phyloP scores from a whole-genome alignment of 2,888 invertebrate species.

The Hanleya hanleyi region DNA sequence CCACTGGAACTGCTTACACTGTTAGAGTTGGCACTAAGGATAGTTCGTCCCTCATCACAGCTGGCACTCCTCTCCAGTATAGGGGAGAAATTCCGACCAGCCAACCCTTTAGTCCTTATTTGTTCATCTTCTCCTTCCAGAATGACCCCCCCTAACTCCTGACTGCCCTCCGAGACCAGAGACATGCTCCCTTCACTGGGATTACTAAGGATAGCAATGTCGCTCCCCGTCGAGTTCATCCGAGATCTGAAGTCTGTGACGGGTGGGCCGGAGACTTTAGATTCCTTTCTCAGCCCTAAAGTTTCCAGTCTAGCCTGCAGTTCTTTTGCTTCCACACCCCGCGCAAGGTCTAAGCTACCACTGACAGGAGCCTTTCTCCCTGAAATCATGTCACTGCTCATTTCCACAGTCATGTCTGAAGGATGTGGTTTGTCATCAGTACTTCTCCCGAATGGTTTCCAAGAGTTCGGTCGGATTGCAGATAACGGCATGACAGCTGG shows the following conservation, averaged over 20 bases:
- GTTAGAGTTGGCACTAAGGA: neutral
- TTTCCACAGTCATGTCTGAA: neutral
- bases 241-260: neutral
- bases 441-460: neutral
- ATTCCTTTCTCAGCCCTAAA: neutral
- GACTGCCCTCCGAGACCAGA: slow-evolving; percentile 40
- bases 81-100: neutral
- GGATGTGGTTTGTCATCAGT: neutral
- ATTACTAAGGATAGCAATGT: slow-evolving; percentile 82
- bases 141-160: neutral
- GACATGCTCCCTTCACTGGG: slow-evolving; percentile 83
- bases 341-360: no score
- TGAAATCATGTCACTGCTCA: neutral
- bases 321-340: no score
- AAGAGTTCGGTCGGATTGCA: neutral
- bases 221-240: slow-evolving; percentile 74
- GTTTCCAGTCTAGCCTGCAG: no score
- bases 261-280: neutral
- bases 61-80: neutral
- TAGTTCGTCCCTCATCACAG: neutral
- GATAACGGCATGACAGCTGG: neutral
- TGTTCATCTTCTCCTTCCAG: slow-evolving; percentile 11
- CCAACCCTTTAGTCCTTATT: neutral
- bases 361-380: neutral
- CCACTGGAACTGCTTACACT: neutral